Conservation (phyloP, 92 coral and sea anemone species). For the Blastomussa wellsi region DNA sequence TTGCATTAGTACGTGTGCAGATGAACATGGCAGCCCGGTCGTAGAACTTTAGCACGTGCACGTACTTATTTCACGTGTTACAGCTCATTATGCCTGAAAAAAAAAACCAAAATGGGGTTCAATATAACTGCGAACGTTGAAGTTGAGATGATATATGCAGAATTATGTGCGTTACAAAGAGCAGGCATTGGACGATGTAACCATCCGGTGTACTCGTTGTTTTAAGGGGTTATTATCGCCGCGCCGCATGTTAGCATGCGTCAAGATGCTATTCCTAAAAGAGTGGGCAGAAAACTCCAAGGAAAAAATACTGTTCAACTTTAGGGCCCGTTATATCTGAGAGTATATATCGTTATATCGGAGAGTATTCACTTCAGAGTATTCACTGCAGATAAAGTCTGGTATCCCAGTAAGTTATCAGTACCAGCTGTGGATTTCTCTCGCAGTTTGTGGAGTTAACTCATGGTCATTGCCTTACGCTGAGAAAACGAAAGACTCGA, state of each 20-base stretch:
- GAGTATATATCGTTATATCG: no score
- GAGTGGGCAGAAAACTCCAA: background rate
- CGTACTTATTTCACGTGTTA: background rate
- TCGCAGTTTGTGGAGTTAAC: background rate
- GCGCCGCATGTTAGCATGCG: background rate
- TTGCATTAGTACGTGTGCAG: constrained; percentile 88
- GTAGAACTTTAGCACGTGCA: constrained; percentile 40
- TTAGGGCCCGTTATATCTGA: background rate
- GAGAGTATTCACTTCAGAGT: background rate
- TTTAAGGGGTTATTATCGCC: constrained; percentile 8
- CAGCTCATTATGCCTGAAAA: background rate
- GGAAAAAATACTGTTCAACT: background rate
- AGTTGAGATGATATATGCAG: background rate
- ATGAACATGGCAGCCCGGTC: constrained; percentile 93
- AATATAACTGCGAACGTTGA: background rate
- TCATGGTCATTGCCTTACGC: background rate
- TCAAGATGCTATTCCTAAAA: background rate
- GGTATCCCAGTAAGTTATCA: background rate
- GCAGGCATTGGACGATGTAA: background rate
- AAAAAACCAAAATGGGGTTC: background rate
- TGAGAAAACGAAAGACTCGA: background rate
- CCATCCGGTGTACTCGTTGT: background rate
- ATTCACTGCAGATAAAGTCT: background rate
- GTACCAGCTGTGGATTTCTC: background rate
- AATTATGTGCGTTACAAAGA: background rate